Evolutionary conservation across 2,888 invertebrate species (phyloP), one percentile per base, ranked within the genome.

Genomic region (Corbicula japonica): DNA sequence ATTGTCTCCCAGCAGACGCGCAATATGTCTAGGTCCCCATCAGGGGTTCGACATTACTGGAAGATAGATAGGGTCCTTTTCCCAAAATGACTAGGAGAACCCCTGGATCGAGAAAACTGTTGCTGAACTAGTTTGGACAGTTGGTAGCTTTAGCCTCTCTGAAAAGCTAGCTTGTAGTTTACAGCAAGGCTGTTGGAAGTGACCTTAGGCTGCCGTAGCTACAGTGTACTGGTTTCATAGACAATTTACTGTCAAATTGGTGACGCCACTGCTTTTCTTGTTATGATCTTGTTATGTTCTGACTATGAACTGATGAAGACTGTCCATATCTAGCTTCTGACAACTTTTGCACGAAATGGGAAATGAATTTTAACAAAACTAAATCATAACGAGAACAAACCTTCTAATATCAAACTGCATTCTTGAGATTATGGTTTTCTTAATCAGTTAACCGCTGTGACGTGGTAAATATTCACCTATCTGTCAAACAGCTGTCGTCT

Each of bases 321-420:
- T 48, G 21, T 48, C 10, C 15, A 48, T 10, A 21, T 15, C 10
- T n/a, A 48, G 8, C 48, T 48, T 12, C 21, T 18, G 1, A 54
- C 12, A 54, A 28, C 10, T 12, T 18, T n/a, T 26, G 12, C 12
- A 28, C 10, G 26, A 15, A 5, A 10, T 3, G 5, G 8, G 6
- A 28, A 30, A 54, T 26, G 8, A 10, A 26, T 28, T 4, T 12
- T 5, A 26, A 28, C 8, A n/a, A 23, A 12, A 3, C 23, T 30
- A 30, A 3, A 30, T 30, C 28, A 54, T 26, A n/a, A 1, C 12
- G 5, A 28, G 30, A 38, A 72, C 61, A 21, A 32, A 72, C 71
- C 71, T 72, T 41, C 71, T 50, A 4, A 72, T 72, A 38, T 72
- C 71, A 30, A 72, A 72, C 41, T 72, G 71, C 71, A 72, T 72